Evolutionary conservation across 2,113 vertebrate species (phyloP).

Genomic region (Scomber japonicus): DNA sequence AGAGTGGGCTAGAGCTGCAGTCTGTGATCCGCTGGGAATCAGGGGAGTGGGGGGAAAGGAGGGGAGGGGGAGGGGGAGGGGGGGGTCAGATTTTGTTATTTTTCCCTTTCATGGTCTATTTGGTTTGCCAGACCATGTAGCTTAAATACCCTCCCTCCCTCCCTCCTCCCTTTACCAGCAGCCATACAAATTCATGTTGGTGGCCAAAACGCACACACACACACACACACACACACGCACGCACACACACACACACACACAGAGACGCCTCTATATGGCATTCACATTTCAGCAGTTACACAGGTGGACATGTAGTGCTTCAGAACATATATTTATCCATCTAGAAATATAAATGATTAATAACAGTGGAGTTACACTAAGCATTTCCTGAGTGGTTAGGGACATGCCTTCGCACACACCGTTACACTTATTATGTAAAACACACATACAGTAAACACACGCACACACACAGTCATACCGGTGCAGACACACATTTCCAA

Average conservation of each 20-base stretch:
- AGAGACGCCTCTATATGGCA: too few species aligned
- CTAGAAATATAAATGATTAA: slow-evolving; percentile 55
- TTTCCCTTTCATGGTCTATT: slow-evolving; percentile 80
- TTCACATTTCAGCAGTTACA: neutral
- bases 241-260: slow-evolving; percentile 16
- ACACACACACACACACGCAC: slow-evolving; percentile 13
- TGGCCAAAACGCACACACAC: slow-evolving; percentile 36
- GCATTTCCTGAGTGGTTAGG: slow-evolving; percentile 51
- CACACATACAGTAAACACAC: slow-evolving; percentile 7
- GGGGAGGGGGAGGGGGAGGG: slow-evolving; percentile 11
- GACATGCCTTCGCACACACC: slow-evolving; percentile 35
- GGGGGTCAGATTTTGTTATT: slow-evolving; percentile 70
- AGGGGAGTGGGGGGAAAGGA: slow-evolving; percentile 6
- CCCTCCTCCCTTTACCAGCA: slow-evolving; percentile 28
- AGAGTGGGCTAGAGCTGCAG: slow-evolving; percentile 52
- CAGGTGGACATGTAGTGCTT: slow-evolving; percentile 34
- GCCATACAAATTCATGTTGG: slow-evolving; percentile 41
- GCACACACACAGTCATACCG: slow-evolving; percentile 5
- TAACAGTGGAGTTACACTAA: slow-evolving; percentile 28
- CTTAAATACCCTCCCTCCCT: slow-evolving; percentile 61
- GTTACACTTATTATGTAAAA: neutral
- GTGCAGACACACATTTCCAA: slow-evolving; percentile 34
- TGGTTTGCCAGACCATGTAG: slow-evolving; percentile 71
- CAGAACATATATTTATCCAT: slow-evolving; percentile 15
- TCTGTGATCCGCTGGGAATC: slow-evolving; percentile 61